A percentile compares a stretch with the other conserved stretches of the same genome.
phyloP scores from a whole-genome alignment of 1,140 invertebrate species.

The Agrypnia vestita region DNA sequence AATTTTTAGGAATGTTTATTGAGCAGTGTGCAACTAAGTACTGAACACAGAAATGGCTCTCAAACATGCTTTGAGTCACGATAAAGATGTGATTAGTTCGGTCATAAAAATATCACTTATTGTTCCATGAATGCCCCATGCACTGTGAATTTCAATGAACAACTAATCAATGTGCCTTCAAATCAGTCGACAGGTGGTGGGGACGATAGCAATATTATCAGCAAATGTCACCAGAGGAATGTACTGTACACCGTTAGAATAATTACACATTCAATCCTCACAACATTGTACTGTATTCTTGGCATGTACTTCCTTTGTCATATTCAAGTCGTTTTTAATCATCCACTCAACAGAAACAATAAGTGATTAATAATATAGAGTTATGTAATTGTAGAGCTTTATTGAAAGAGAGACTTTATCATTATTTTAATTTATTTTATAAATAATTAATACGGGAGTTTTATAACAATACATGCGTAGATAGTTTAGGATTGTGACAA shows the following conservation, averaged over 20 bases:
- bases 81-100: slow-evolving; percentile 5
- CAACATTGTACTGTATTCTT: not conserved
- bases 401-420: too few relatives aligned
- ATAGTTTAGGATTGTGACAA: too few relatives aligned
- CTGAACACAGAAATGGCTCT: too few relatives aligned
- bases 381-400: too few relatives aligned
- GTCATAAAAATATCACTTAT: slow-evolving; percentile 8
- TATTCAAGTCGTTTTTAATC: too few relatives aligned
- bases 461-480: too few relatives aligned
- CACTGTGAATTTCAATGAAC: slow-evolving; percentile 1
- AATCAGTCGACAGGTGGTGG: not conserved
- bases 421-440: too few relatives aligned
- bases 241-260: slow-evolving; percentile 35
- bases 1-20: too few relatives aligned
- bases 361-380: too few relatives aligned
- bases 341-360: too few relatives aligned
- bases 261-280: slow-evolving; percentile 37
- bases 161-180: slow-evolving; percentile 27
- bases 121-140: not conserved
- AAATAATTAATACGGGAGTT: too few relatives aligned
- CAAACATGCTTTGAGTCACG: not conserved
- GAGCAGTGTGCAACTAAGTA: too few relatives aligned
- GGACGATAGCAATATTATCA: slow-evolving; percentile 25
- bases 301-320: slow-evolving; percentile 4
- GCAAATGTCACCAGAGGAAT: not conserved